Evolutionary conservation across 2,113 vertebrate species (phyloP).

Genomic region (Ivindomyrus marchei): DNA sequence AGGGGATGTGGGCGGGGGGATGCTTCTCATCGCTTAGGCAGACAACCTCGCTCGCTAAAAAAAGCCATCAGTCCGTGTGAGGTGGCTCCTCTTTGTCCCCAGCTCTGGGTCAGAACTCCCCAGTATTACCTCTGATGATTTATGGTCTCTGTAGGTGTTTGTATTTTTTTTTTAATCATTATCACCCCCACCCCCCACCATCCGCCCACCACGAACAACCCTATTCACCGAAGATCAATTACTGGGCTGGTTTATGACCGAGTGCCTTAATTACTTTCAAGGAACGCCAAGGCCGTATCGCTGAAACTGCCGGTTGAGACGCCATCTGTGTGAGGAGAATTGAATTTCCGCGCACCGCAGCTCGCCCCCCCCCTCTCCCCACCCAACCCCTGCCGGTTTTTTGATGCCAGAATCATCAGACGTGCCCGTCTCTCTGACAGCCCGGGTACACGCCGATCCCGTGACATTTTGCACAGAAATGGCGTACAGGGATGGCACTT

Average conservation of each 20-base stretch:
- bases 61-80: background rate
- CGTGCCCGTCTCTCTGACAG: background rate
- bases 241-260: background rate
- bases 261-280: background rate
- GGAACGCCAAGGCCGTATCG: background rate
- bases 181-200: background rate
- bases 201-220: background rate
- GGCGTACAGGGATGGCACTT: background rate
- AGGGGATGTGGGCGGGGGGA: background rate
- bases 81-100: background rate
- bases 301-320: background rate
- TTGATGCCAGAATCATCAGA: background rate
- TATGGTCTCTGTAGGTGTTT: conserved; percentile 1
- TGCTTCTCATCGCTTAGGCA: background rate
- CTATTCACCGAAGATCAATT: background rate
- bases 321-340: background rate
- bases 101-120: background rate
- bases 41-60: background rate
- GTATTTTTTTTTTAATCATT: background rate
- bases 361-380: background rate
- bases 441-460: background rate
- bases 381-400: background rate
- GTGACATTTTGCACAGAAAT: background rate
- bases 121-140: conserved; percentile 1
- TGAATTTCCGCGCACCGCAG: background rate